phyloP scores from a whole-genome alignment of 2,113 vertebrate species.

The Catharus bicknelli region DNA sequence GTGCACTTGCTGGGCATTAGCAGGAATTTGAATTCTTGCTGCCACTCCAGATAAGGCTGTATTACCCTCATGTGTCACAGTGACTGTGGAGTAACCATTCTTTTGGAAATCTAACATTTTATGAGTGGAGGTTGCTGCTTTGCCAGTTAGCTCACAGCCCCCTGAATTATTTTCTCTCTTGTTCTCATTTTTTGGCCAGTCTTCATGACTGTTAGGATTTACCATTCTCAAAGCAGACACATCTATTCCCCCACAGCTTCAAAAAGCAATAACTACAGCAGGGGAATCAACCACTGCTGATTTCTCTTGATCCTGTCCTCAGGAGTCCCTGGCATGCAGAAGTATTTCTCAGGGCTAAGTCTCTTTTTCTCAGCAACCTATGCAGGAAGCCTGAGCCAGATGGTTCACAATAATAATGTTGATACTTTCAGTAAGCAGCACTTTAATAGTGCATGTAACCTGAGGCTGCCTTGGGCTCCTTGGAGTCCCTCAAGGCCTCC shows the following conservation, averaged over 20 bases:
- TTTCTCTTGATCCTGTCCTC: conserved; percentile 27
- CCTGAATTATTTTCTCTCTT: neutral
- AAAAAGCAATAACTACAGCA: neutral
- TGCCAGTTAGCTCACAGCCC: neutral
- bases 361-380: neutral
- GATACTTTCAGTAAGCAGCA: neutral
- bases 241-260: neutral
- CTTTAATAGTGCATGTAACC: neutral
- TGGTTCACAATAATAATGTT: neutral
- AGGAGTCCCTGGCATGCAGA: neutral
- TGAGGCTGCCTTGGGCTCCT: neutral
- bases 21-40: neutral
- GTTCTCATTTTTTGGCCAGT: neutral
- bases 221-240: neutral
- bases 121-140: neutral
- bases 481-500: neutral
- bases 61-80: neutral
- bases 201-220: neutral
- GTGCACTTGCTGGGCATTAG: neutral
- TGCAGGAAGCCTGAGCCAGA: neutral
- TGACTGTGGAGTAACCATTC: neutral
- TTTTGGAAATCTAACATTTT: neutral
- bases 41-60: neutral
- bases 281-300: neutral
- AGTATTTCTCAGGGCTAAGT: neutral